Conservation (phyloP, 1,140 invertebrate species). For the Diorhabda sublineata region DNA sequence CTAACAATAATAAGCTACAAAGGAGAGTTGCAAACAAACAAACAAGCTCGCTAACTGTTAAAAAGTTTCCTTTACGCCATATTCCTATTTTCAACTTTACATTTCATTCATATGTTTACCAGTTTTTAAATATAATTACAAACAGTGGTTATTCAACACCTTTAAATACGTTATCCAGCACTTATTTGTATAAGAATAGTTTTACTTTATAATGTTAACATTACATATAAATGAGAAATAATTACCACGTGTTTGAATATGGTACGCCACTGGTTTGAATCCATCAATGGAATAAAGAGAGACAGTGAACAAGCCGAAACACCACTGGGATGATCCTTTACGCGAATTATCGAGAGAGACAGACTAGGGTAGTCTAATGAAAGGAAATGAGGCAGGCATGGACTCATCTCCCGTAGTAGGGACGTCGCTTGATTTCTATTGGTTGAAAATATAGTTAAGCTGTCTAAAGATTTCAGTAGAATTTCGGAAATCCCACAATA, state of each 20-base stretch:
- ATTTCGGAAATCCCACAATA: slow-evolving; percentile 26
- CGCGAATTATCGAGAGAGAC: slow-evolving; percentile 15
- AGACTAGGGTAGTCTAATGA: slow-evolving; percentile 16
- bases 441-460: slow-evolving; percentile 25
- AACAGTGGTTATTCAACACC: no score
- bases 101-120: no score
- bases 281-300: slow-evolving; percentile 21
- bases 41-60: no score
- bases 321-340: slow-evolving; percentile 14
- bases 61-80: no score
- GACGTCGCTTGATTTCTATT: slow-evolving; percentile 27
- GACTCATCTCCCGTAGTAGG: slow-evolving; percentile 17
- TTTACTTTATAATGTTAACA: no score
- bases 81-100: no score
- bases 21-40: no score
- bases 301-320: slow-evolving; percentile 7
- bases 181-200: no score
- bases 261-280: slow-evolving; percentile 6
- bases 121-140: no score
- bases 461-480: slow-evolving; percentile 31
- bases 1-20: no score
- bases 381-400: slow-evolving; percentile 5
- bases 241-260: not conserved
- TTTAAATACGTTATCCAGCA: no score
- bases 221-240: no score